A percentile compares a stretch with the other conserved stretches of the same genome.
Conservation (phyloP, 2,113 vertebrate genomes). For the Cryptoleucopteryx plumbea region DNA sequence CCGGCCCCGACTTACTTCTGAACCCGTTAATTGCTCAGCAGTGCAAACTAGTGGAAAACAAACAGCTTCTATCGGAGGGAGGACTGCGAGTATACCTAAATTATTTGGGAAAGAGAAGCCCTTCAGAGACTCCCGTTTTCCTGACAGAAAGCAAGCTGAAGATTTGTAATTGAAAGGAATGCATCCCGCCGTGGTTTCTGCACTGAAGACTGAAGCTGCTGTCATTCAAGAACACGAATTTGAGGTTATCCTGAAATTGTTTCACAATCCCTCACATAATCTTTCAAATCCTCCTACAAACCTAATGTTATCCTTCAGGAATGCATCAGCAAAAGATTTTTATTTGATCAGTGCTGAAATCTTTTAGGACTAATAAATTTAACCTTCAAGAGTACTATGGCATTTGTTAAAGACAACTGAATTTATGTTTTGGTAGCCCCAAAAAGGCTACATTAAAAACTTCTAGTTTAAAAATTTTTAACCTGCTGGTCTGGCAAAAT, state of each 20-base stretch:
- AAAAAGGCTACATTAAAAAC: background rate
- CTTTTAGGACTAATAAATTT: background rate
- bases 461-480: background rate
- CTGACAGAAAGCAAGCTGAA: background rate
- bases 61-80: background rate
- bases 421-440: background rate
- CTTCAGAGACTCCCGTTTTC: background rate
- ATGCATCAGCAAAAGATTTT: background rate
- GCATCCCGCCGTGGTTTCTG: background rate
- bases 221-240: background rate
- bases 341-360: background rate
- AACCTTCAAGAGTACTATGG: background rate
- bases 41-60: slow-evolving; percentile 2
- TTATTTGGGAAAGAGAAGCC: background rate
- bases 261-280: background rate
- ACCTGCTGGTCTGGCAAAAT: background rate
- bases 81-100: background rate
- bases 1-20: background rate
- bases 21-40: background rate
- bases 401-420: background rate
- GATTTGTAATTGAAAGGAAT: background rate
- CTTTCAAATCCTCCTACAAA: slow-evolving; percentile 4
- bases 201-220: background rate
- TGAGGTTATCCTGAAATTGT: background rate
- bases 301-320: background rate